Percentiles rank a stretch among this genome's conserved stretches.
Conservation (phyloP, 2,797 vertebrate species). For the Podarcis lilfordi region DNA sequence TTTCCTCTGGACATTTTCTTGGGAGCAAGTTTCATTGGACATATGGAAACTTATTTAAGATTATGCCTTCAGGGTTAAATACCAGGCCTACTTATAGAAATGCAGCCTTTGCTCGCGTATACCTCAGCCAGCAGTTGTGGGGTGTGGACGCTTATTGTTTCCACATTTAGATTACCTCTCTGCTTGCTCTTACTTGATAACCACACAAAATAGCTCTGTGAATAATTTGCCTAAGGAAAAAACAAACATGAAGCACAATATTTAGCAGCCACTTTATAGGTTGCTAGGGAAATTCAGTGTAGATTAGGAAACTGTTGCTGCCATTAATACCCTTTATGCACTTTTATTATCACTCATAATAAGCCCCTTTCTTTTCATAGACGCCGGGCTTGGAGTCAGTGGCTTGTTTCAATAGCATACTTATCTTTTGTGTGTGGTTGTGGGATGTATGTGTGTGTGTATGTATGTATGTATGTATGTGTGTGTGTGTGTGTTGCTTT, state of each 20-base stretch:
- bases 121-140: not conserved
- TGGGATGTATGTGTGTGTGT: not conserved
- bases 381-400: constrained; percentile 14
- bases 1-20: not conserved
- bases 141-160: not conserved
- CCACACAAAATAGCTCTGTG: not conserved
- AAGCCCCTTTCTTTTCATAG: not conserved
- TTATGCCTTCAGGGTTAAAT: not conserved
- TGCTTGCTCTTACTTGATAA: constrained; percentile 22
- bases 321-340: constrained; percentile 28
- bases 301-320: not conserved
- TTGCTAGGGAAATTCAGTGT: constrained; percentile 15
- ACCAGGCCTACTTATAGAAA: not conserved
- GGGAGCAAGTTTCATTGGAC: not conserved
- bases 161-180: constrained; percentile 6
- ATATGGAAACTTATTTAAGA: not conserved
- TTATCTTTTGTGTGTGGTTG: not conserved
- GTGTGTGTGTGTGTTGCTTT: constrained; percentile 15
- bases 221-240: constrained; percentile 6
- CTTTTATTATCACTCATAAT: constrained; percentile 4
- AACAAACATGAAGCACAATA: constrained; percentile 5
- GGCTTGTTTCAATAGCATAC: constrained; percentile 14
- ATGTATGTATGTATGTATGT: not conserved
- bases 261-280: not conserved
- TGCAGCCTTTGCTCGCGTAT: not conserved